These are phyloP conservation scores for Mylabris sibirica DNA, from an alignment of 2,888 invertebrate genomes.

Conservation along the genomic window DNA sequence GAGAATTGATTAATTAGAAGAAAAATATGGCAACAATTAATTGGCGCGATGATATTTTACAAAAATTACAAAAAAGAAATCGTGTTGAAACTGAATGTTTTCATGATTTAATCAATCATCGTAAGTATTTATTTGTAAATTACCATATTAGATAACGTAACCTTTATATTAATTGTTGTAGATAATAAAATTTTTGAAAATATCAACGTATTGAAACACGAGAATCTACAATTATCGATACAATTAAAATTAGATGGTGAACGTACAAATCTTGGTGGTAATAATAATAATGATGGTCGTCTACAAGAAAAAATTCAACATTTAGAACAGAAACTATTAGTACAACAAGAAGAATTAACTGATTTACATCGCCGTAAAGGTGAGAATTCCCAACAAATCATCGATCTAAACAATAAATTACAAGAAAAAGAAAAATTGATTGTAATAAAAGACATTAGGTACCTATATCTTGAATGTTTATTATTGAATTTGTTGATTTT, in stretches of 20 bases:
- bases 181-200: constrained; percentile 89
- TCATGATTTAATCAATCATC: constrained; percentile 81
- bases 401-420: constrained; percentile 84
- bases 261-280: constrained; percentile 50
- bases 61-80: constrained; percentile 77
- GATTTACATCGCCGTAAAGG: constrained; percentile 88
- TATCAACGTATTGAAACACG: constrained; percentile 78
- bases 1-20: not conserved
- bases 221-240: constrained; percentile 85
- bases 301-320: constrained; percentile 67
- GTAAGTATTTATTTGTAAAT: constrained; percentile 66
- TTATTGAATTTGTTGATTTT: constrained; percentile 23
- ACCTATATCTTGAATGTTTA: constrained; percentile 44
- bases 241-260: constrained; percentile 72
- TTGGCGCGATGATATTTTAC: constrained; percentile 77
- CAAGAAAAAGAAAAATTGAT: constrained; percentile 85
- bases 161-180: constrained; percentile 40
- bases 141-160: constrained; percentile 21
- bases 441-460: constrained; percentile 77
- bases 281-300: constrained; percentile 53
- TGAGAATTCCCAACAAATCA: constrained; percentile 92
- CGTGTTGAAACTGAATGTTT: constrained; percentile 77
- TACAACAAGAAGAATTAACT: constrained; percentile 92
- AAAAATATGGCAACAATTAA: constrained; percentile 44
- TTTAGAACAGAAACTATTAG: constrained; percentile 84